Evolutionary conservation across 1,140 invertebrate species (phyloP).

Genomic region (Pogonognathellus flavescens): DNA sequence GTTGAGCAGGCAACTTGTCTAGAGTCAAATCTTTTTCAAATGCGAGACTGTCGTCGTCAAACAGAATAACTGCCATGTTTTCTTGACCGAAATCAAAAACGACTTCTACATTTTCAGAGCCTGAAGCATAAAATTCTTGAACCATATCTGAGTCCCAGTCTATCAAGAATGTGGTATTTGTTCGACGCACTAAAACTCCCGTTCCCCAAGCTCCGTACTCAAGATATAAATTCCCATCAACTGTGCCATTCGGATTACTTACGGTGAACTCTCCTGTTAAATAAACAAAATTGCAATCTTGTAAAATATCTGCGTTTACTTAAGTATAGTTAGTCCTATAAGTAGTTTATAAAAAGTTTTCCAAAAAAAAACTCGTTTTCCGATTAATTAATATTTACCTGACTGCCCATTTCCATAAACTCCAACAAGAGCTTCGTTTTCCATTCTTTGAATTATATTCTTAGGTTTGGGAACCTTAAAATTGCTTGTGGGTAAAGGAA

Average conservation of each 20-base stretch:
- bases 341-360: too few species aligned
- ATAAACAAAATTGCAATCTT: neutral
- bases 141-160: slow-evolving; percentile 45
- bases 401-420: slow-evolving; percentile 39
- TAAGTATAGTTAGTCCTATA: neutral
- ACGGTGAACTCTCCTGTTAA: slow-evolving; percentile 7
- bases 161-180: slow-evolving; percentile 19
- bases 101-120: neutral
- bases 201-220: slow-evolving; percentile 51
- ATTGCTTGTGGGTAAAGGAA: neutral
- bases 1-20: slow-evolving; percentile 44
- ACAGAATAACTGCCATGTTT: slow-evolving; percentile 1
- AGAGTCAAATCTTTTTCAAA: slow-evolving; percentile 47
- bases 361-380: too few species aligned
- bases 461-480: neutral
- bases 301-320: too few species aligned
- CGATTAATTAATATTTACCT: slow-evolving; percentile 18
- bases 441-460: neutral
- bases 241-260: neutral
- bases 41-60: neutral
- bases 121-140: slow-evolving; percentile 50
- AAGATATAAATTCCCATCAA: slow-evolving; percentile 31
- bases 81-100: neutral
- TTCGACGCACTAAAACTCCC: neutral
- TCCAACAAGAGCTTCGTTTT: slow-evolving; percentile 25